Evolutionary conservation across 1,140 invertebrate species (phyloP).

Genomic region (Hestina assimilis): DNA sequence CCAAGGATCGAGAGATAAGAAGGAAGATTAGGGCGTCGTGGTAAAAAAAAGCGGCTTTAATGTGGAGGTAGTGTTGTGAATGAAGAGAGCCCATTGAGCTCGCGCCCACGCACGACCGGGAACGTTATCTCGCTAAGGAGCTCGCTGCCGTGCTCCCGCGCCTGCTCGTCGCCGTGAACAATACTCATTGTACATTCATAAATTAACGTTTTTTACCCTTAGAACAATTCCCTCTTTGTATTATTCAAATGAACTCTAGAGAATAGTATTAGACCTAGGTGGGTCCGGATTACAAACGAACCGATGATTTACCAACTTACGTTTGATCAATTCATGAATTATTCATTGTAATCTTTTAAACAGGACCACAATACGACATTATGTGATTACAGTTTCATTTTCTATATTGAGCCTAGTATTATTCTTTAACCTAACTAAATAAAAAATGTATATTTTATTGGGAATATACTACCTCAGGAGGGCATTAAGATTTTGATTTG

Average conservation of each 20-base stretch:
- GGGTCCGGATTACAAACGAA: conserved; percentile 42
- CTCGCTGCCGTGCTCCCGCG: conserved; percentile 35
- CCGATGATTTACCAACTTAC: conserved; percentile 23
- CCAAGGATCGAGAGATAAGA: conserved; percentile 72
- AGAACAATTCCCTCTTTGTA: conserved; percentile 49
- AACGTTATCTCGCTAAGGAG: conserved; percentile 39
- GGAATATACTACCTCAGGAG: neutral
- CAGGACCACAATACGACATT: neutral
- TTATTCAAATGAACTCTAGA: conserved; percentile 60
- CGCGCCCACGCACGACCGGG: conserved; percentile 60
- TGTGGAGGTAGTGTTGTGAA: conserved; percentile 73
- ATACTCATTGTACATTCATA: conserved; percentile 57
- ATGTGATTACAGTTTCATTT: neutral
- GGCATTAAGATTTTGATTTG: conserved; percentile 38
- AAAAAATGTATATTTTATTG: too few species aligned
- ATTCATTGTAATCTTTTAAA: conserved; percentile 24
- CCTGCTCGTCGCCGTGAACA: conserved; percentile 38
- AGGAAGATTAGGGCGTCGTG: conserved; percentile 65
- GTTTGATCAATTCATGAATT: conserved; percentile 27
- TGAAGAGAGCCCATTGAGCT: conserved; percentile 72
- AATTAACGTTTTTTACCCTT: conserved; percentile 58
- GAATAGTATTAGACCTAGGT: conserved; percentile 51
- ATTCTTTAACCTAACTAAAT: too few species aligned
- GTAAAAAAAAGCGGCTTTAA: conserved; percentile 72
- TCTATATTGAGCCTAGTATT: neutral